Evolutionary conservation across 2,888 invertebrate species (phyloP), one percentile per base, ranked within the genome.

Genomic region (Trissonchulus latispiculum): DNA sequence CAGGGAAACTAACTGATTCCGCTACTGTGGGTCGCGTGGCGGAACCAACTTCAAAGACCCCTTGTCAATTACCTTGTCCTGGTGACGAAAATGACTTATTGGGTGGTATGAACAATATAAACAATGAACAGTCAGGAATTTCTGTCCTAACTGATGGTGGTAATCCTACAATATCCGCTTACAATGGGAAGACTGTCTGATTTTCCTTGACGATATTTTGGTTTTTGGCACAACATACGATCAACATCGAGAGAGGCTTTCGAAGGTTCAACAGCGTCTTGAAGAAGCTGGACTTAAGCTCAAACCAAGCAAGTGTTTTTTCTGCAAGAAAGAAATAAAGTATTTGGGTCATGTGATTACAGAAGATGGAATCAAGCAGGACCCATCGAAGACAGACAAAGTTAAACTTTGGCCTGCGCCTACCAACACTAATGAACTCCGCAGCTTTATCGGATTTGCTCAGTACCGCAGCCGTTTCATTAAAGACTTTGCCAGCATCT

Each of bases 151-250:
- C 48, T 48, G 23, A 8, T 15, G 8, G 48, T 48, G 48, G 8
- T 23, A 48, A 23, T 23, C 48, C 48, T 23, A 23, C 23, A 15
- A 23, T 48, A 3, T 28, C 28, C 62, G 71, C 2, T 29, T 70
- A 8, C 28, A 70, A n/a, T 70, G 71, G 71, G 29, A 70, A 59
- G 35, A 61, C 23, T 36, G 37, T 61, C 29, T 70, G 15, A 61
- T 70, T 64, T 70, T 32, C 28, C 23, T 36, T 28, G 71, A 70
- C 61, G 71, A 70, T 59, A 36, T 70, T 15, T 28, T 70, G 2
- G 61, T 70, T 64, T 70, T 70, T 59, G 29, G 28, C 18, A 15
- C 62, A n/a, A 8, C 2, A 28, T 70, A 32, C 71, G 71, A 70
- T 23, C 8, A 37, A 61, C 71, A 70, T 36, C 59, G 29, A n/a